Evolutionary conservation across 2,888 invertebrate genomes (phyloP), one percentile per base, ranked within the genome.

Genomic region (Ametastegia equiseti): DNA sequence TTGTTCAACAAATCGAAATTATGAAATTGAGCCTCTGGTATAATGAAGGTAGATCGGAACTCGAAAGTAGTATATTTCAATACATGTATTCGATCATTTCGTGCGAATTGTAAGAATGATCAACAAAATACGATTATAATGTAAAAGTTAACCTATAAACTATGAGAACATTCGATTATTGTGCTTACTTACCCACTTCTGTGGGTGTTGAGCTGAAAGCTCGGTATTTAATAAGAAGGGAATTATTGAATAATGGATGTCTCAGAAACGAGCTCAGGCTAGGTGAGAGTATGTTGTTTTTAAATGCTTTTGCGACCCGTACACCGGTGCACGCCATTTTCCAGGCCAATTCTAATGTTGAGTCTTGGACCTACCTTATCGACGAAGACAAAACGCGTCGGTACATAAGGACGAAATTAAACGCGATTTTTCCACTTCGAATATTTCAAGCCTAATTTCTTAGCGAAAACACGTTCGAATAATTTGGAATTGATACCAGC

Each of bases 211-310:
- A 82, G 71, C 83, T 83, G 39, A 81, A 86, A 63, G 81, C 81
- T 27, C 83, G 60, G 19, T 80, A 80, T 11, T 82, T 84, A 2
- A 42, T 57, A 39, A 77, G 19, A 6, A 78, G 23, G 5, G 57
- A 2, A 19, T 36, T 42, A 77, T 83, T 82, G 15, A 67, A 82
- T 39, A 69, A 80, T 19, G 67, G 67, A 73, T 81, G 81, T 4
- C 82, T 84, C 33, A 84, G 65, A 73, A 84, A 81, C 3, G 71
- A 73, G 27, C 67, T 82, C 9, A 83, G 82, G 82, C 82, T 85
- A 27, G 83, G 83, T 27, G 83, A 82, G 81, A 86, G 82, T 82
- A 85, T 84, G 23, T 73, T 83, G 73, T 71, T 83, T 63, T 65
- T 77, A 54, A 81, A 42, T 54, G 39, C 75, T 81, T 82, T 81